phyloP scores from a whole-genome alignment of 2,113 vertebrate genomes.

The Boleophthalmus pectinirostris region DNA sequence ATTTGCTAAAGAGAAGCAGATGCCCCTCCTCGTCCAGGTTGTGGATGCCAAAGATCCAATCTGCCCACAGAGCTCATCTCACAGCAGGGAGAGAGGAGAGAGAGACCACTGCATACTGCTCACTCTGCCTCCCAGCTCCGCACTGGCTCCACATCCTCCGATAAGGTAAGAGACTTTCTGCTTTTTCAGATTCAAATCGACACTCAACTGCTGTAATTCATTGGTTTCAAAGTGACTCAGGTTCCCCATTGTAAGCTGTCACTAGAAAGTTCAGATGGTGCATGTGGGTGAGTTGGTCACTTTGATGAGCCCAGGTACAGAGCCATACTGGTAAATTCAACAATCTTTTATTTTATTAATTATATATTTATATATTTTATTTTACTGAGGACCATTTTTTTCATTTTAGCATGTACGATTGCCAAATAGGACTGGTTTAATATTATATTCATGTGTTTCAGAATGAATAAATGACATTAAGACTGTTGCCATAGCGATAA shows the following conservation, averaged over 20 bases:
- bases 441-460: too few species aligned
- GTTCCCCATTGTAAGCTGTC: neutral
- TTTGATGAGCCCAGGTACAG: neutral
- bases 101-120: slow-evolving; percentile 35
- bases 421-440: neutral
- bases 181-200: slow-evolving; percentile 12
- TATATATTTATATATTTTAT: neutral
- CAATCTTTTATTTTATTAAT: too few species aligned
- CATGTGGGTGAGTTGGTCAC: neutral
- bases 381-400: neutral
- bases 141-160: slow-evolving; percentile 65
- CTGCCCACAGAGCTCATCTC: slow-evolving; percentile 46
- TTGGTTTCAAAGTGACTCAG: neutral
- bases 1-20: neutral
- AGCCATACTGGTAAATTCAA: neutral
- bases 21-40: slow-evolving; percentile 35
- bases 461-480: too few species aligned
- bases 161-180: slow-evolving; percentile 67
- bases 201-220: neutral
- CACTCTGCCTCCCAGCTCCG: slow-evolving; percentile 49
- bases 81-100: slow-evolving; percentile 54
- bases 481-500: too few species aligned
- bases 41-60: slow-evolving; percentile 56
- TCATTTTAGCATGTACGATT: neutral
- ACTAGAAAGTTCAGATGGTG: neutral